Conservation (phyloP, 2,888 invertebrate species). For the Drosophila meridionalis region DNA sequence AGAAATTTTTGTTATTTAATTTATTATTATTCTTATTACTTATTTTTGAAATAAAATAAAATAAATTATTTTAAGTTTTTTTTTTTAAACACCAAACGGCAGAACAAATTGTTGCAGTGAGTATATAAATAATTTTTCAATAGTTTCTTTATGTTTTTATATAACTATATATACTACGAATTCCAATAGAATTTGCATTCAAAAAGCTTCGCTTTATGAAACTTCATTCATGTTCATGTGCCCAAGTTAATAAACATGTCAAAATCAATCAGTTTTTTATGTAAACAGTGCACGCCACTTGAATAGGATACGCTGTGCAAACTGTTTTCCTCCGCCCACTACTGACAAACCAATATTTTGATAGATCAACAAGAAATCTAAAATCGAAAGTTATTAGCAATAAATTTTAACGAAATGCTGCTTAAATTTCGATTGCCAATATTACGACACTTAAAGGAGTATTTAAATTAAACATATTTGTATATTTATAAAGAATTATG, state of each 20-base stretch:
- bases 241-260: neutral
- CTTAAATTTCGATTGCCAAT: neutral
- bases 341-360: neutral
- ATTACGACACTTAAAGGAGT: neutral
- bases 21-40: no score
- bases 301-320: neutral
- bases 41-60: neutral
- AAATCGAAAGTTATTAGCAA: neutral
- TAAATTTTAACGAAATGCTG: neutral
- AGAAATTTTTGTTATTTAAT: no score
- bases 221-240: neutral
- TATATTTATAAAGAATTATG: no score
- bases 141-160: no score
- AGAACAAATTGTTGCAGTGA: neutral
- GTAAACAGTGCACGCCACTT: neutral
- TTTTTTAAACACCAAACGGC: neutral
- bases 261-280: neutral
- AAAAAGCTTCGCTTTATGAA: neutral
- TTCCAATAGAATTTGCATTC: neutral
- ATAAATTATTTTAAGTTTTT: neutral
- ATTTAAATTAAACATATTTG: neutral
- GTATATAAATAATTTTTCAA: no score
- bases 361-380: neutral
- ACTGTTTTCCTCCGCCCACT: neutral
- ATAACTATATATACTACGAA: no score